Base-by-base conservation (phyloP, 2,797 vertebrate species). In the Acanthiza pusilla region DNA sequence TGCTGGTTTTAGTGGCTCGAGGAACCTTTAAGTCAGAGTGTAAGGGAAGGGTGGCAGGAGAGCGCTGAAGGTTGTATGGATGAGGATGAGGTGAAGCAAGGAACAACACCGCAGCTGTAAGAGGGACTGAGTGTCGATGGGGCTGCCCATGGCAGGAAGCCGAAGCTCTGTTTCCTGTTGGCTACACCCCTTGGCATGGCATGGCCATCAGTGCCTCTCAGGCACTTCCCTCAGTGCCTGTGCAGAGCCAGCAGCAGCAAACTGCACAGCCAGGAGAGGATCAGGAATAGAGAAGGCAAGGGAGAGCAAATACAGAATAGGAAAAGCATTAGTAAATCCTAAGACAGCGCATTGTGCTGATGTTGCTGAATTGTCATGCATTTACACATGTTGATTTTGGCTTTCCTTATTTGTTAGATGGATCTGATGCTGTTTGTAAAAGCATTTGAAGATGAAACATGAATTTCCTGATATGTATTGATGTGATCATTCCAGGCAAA, bases 151-250 rank as follows among this genome's bases (percentile, higher is more conserved):
- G 19, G 30, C 5, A 27, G 16, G 27, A 43, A 67, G 34, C 47
- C 0, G 2, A 36, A 50, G 18, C 7, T 72, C 8, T 12, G 5
- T 1, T 42, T 21, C 21, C 7, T 2, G 15, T 2, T 1, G 1
- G 34, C 55, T 26, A 9, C 12, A 27, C 50, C 38, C 54, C 43
- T 36, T 20, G 7, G 15, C 19, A 40, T 67, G 43, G 11, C 27
- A 17, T 20, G 43, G 29, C 20, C 29, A 17, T 54, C 5, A 2
- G 1, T 27, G 20, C 47, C 36, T n/a, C 25, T 38, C 25, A 7
- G 30, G 16, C 1, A 1, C 25, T 65, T 65, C 32, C 13, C 7
- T 42, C 3, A 1, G 34, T 82, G 34, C 32, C 21, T 1, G 1
- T 38, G 38, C 32, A 20, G 25, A 67, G n/a, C 45, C 38, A 42